These are phyloP conservation scores for Periophthalmus magnuspinnatus DNA, from an alignment of 2,797 vertebrate genomes.

Conservation along the genomic window DNA sequence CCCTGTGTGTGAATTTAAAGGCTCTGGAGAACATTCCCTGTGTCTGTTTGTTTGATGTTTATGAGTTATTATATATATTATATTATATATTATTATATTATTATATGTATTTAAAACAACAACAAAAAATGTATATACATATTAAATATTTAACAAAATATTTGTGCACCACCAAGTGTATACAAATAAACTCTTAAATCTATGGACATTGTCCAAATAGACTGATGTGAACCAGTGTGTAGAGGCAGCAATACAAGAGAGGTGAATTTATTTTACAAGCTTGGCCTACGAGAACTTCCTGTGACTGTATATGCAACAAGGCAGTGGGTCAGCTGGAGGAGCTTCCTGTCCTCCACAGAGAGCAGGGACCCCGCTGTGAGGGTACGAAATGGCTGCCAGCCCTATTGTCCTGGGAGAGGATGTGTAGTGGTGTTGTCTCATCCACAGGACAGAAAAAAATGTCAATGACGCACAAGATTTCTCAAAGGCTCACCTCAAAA, in stretches of 20 bases:
- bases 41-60: slow-evolving; percentile 19
- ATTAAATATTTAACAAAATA: no score
- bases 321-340: slow-evolving; percentile 74
- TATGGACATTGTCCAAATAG: slow-evolving; percentile 10
- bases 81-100: no score
- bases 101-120: not conserved
- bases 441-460: slow-evolving; percentile 76
- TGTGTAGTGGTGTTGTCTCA: slow-evolving; percentile 79
- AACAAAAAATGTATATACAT: not conserved
- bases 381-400: slow-evolving; percentile 72
- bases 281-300: slow-evolving; percentile 72
- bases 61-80: not conserved
- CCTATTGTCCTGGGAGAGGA: slow-evolving; percentile 89
- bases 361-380: slow-evolving; percentile 74
- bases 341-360: slow-evolving; percentile 74
- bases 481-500: slow-evolving; percentile 77
- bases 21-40: slow-evolving; percentile 36
- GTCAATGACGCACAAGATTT: slow-evolving; percentile 89
- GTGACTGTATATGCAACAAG: slow-evolving; percentile 68
- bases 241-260: slow-evolving; percentile 19
- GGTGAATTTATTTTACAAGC: slow-evolving; percentile 49
- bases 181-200: not conserved
- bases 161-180: no score
- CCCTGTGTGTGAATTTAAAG: slow-evolving; percentile 66
- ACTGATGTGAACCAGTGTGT: slow-evolving; percentile 40